Percentiles rank a stretch among this genome's conserved stretches.
These are phyloP conservation scores for Willowsia nigromaculata DNA, from an alignment of 2,888 invertebrate species.

Conservation along the genomic window DNA sequence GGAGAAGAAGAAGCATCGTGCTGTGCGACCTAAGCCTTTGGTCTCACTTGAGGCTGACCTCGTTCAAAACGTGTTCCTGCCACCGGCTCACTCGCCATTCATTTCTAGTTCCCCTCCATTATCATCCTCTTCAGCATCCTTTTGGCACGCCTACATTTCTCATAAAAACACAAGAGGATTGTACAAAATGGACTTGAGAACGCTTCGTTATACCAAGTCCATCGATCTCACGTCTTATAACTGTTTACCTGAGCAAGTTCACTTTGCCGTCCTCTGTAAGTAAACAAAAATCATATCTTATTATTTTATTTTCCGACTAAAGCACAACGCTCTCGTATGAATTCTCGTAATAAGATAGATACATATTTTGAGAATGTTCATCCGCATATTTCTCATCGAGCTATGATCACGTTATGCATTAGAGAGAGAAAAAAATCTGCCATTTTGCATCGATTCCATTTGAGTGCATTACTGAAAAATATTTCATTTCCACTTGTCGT, in stretches of 20 bases:
- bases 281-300: conserved; percentile 73
- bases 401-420: conserved; percentile 10
- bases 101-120: conserved; percentile 68
- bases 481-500: conserved; percentile 61
- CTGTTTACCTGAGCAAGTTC: conserved; percentile 86
- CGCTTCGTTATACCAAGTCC: conserved; percentile 86
- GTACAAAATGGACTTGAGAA: conserved; percentile 87
- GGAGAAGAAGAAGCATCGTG: conserved; percentile 87
- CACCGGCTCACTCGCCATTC: conserved; percentile 81
- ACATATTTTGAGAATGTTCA: not conserved
- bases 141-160: conserved; percentile 88
- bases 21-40: conserved; percentile 87
- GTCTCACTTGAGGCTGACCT: conserved; percentile 87
- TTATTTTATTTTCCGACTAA: not conserved
- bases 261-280: conserved; percentile 88
- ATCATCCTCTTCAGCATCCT: conserved; percentile 81
- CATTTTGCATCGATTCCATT: conserved; percentile 16
- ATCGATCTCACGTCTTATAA: conserved; percentile 87
- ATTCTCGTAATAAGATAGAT: not conserved
- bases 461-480: conserved; percentile 42
- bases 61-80: conserved; percentile 85
- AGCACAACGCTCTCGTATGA: not conserved
- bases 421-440: not conserved
- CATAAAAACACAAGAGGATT: conserved; percentile 87
- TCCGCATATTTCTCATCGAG: not conserved